Evolutionary conservation across 2,113 vertebrate genomes (phyloP).

Genomic region (Ctenodactylus gundi): DNA sequence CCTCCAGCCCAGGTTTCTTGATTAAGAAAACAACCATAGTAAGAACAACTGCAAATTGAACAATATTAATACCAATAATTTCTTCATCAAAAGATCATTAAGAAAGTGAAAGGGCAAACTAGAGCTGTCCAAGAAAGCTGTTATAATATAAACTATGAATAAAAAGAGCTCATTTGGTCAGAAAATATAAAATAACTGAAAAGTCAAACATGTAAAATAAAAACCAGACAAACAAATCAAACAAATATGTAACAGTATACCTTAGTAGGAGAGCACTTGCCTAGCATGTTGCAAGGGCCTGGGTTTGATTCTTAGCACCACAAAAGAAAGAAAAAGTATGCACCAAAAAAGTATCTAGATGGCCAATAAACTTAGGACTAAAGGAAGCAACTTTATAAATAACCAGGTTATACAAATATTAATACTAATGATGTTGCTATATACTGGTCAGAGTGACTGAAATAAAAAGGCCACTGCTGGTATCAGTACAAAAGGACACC

Average conservation of each 20-base stretch:
- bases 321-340: neutral
- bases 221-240: neutral
- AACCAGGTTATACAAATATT: neutral
- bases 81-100: neutral
- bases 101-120: neutral
- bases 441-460: neutral
- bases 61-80: neutral
- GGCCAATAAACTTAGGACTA: neutral
- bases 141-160: neutral
- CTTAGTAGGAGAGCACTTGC: neutral
- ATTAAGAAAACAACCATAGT: neutral
- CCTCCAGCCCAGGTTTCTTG: no score
- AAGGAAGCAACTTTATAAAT: neutral
- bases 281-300: neutral
- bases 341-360: neutral
- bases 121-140: neutral
- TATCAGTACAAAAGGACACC: neutral
- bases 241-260: neutral
- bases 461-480: neutral
- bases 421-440: neutral
- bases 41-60: neutral
- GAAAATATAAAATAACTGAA: neutral
- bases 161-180: neutral
- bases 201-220: neutral
- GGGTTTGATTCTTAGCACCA: neutral